These are phyloP conservation scores for Autographa pulchrina DNA, from an alignment of 2,888 invertebrate species.

Conservation along the genomic window DNA sequence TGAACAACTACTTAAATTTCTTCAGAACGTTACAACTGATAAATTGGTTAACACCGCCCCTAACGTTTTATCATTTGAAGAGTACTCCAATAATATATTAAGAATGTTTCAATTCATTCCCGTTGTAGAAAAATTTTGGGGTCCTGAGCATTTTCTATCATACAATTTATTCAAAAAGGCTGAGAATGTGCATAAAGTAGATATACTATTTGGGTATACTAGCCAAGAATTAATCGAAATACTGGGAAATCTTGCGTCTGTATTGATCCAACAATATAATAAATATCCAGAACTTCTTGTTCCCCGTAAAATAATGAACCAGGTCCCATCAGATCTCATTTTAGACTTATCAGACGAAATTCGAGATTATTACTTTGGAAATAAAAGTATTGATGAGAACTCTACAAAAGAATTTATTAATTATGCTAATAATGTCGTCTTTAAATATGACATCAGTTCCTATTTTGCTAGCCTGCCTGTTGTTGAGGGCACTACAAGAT, in stretches of 20 bases:
- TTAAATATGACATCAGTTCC: neutral
- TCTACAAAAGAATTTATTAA: slow-evolving; percentile 3
- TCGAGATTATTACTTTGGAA: slow-evolving; percentile 9
- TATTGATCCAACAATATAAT: neutral
- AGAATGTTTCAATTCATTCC: slow-evolving; percentile 35
- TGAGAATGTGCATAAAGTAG: slow-evolving; percentile 17
- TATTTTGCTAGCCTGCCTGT: slow-evolving; percentile 6
- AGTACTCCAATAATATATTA: neutral
- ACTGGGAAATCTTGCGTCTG: neutral
- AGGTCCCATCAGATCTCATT: neutral
- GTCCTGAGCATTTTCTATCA: slow-evolving; percentile 19
- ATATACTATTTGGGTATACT: slow-evolving; percentile 32
- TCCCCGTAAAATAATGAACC: slow-evolving; percentile 15
- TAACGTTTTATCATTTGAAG: slow-evolving; percentile 25
- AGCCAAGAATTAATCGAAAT: neutral
- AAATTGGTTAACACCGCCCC: slow-evolving; percentile 23
- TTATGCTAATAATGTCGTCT: neutral
- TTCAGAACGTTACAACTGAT: slow-evolving; percentile 19
- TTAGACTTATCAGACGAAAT: slow-evolving; percentile 1
- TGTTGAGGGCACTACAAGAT: neutral
- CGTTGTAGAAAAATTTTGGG: slow-evolving; percentile 27
- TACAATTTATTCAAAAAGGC: neutral
- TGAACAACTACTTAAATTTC: slow-evolving; percentile 17
- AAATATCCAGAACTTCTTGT: slow-evolving; percentile 25
- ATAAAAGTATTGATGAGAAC: slow-evolving; percentile 13